Evolutionary conservation across 2,113 vertebrate species (phyloP).

Genomic region (Felis chaus): DNA sequence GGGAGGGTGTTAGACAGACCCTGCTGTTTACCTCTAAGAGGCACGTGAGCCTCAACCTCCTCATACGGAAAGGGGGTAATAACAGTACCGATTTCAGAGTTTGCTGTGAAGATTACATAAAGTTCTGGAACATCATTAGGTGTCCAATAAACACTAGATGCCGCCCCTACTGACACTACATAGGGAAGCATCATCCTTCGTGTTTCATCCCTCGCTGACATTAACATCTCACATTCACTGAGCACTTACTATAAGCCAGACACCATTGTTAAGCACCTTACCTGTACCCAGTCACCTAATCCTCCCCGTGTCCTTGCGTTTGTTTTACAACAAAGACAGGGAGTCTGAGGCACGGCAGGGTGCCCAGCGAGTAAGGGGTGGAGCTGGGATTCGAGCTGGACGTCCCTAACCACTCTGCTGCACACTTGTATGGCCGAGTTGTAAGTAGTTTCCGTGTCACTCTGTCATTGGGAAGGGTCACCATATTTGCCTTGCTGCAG

Average conservation of each 20-base stretch:
- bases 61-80: too few species aligned
- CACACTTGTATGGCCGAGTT: neutral
- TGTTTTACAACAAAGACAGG: neutral
- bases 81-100: too few species aligned
- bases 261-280: neutral
- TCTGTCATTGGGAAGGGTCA: neutral
- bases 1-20: neutral
- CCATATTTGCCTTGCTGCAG: neutral
- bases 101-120: neutral
- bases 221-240: neutral
- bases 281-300: neutral
- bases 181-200: fast-evolving
- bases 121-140: neutral
- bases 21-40: neutral
- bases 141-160: neutral
- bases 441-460: neutral
- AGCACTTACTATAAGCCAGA: neutral
- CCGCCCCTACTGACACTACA: neutral
- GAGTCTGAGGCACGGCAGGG: neutral
- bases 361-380: neutral
- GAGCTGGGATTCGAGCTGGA: neutral
- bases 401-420: neutral
- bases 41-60: neutral
- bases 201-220: neutral
- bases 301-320: neutral